phyloP scores from a whole-genome alignment of 2,113 vertebrate species.

The Antidorcas marsupialis region DNA sequence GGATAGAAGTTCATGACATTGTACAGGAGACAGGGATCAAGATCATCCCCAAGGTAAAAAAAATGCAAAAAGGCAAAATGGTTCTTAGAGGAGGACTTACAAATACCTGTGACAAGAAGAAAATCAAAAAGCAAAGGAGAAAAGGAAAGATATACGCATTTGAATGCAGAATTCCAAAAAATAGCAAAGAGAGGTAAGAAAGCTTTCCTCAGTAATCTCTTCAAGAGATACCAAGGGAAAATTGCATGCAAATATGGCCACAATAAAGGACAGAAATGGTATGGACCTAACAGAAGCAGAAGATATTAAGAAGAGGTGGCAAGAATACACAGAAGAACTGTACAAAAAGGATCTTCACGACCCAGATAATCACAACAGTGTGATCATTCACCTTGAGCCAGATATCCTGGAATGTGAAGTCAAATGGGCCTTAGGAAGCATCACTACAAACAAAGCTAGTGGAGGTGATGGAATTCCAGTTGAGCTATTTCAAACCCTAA shows the following conservation, averaged over 20 bases:
- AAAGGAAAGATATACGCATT: not conserved
- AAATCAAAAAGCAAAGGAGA: not conserved
- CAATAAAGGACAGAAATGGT: no score
- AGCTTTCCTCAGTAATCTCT: not conserved
- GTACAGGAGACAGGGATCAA: not conserved
- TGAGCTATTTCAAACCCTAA: not conserved
- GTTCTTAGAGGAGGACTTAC: not conserved
- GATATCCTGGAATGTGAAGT: not conserved
- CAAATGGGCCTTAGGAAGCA: not conserved
- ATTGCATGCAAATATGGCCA: no score
- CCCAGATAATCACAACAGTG: rapidly evolving
- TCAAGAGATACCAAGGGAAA: not conserved
- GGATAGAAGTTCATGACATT: not conserved
- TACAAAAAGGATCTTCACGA: not conserved
- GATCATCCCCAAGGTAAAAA: not conserved
- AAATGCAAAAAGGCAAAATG: not conserved
- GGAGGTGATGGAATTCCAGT: not conserved
- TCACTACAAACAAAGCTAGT: not conserved
- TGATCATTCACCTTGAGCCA: not conserved
- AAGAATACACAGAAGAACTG: not conserved
- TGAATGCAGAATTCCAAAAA: not conserved
- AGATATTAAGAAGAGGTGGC: not conserved
- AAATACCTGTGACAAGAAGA: not conserved
- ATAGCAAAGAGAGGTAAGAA: not conserved
- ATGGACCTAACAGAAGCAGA: not conserved